Evolutionary conservation across 2,113 vertebrate genomes (phyloP).

Genomic region (Sakesphorus luctuosus): DNA sequence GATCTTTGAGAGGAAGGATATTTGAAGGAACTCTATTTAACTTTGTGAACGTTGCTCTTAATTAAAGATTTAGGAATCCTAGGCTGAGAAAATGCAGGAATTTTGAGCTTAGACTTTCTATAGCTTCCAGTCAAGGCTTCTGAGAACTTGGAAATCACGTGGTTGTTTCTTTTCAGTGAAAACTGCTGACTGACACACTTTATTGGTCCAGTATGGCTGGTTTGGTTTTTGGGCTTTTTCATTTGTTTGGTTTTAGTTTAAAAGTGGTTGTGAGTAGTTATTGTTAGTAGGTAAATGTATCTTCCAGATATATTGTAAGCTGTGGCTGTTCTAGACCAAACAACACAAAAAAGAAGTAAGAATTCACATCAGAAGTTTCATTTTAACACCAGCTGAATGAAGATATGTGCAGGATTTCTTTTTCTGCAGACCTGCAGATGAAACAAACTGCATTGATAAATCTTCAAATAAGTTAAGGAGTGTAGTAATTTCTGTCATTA

Average conservation of each 20-base stretch:
- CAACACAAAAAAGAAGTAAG: background rate
- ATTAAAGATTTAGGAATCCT: background rate
- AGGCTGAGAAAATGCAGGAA: background rate
- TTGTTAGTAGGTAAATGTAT: background rate
- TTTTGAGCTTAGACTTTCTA: background rate
- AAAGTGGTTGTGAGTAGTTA: background rate
- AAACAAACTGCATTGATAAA: background rate
- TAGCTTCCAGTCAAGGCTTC: background rate
- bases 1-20: background rate
- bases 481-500: background rate
- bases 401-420: background rate
- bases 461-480: background rate
- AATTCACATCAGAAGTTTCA: background rate
- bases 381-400: background rate
- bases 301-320: background rate
- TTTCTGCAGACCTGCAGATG: background rate
- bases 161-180: background rate
- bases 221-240: background rate
- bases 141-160: background rate
- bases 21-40: background rate
- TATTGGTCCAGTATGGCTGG: background rate
- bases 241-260: background rate
- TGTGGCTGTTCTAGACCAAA: background rate
- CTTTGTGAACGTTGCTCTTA: background rate
- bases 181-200: background rate